Conservation (phyloP, 2,113 vertebrate genomes). For the Cavia porcellus region DNA sequence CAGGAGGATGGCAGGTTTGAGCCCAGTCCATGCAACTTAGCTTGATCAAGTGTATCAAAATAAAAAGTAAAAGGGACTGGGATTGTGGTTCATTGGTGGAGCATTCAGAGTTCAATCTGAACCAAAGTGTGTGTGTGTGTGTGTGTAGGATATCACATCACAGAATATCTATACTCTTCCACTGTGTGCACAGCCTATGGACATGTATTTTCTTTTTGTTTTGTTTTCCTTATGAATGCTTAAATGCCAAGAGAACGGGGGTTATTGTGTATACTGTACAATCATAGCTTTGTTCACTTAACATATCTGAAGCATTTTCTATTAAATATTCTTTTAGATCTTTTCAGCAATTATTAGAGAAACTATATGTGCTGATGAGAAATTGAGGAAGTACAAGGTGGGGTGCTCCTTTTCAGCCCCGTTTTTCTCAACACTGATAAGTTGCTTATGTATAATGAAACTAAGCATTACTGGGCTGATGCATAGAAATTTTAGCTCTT, state of each 20-base stretch:
- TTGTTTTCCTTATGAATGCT: background rate
- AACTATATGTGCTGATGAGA: background rate
- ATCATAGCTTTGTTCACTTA: background rate
- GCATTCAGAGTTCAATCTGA: background rate
- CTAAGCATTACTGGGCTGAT: background rate
- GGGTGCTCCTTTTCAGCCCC: background rate
- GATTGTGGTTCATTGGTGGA: background rate
- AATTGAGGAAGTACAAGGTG: background rate
- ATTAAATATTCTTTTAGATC: background rate
- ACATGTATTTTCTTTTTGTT: background rate
- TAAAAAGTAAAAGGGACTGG: background rate
- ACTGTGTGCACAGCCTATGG: background rate
- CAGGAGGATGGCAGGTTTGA: background rate
- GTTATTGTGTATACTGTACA: background rate
- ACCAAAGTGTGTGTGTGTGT: background rate
- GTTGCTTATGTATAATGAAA: background rate
- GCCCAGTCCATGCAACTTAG: background rate
- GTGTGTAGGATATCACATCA: background rate
- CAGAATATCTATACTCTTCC: background rate
- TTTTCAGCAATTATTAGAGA: background rate
- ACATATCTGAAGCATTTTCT: background rate
- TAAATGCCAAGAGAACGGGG: background rate
- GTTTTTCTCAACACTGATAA: background rate
- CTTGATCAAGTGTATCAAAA: background rate
- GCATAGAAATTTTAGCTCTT: background rate